Base-by-base conservation (phyloP, 2,113 vertebrate species). In the Polyodon spathula region DNA sequence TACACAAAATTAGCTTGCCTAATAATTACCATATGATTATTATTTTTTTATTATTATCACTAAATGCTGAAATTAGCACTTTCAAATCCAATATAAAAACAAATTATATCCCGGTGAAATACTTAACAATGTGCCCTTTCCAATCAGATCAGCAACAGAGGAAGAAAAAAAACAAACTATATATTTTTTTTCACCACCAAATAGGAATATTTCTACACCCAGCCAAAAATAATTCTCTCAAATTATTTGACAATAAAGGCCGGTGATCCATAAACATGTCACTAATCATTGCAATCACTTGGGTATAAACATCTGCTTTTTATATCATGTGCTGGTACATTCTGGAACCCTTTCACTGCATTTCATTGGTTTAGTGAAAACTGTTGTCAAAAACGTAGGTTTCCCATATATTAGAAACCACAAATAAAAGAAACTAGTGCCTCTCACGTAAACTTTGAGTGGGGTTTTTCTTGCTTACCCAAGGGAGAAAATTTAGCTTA, bases 301-400 rank as follows among this genome's bases (percentile, higher is more conserved):
- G 40, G 63, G 68, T 70, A 67, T 16, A 40, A 74, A 84, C 83
- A 83, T 84, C 81, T 85, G 83, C 79, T 86, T 86, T 68, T 78
- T 75, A 85, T 86, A 78, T 83, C 62, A 78, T 79, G 80, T 86
- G 78, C 80, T 63, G 60, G 81, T 83, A 76, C 72, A 75, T 72
- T 81, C 73, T 77, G 74, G 79, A 70, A 72, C 66, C 66, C 74
- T 58, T 63, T 39, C 50, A 42, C 61, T 43, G 40, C 68, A 63
- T 67, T 73, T 73, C 63, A 71, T 64, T 63, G 59, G 57, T 59
- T 46, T 14, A 42, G 59, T 51, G 42, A 40, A 63, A 44, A 56
- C 39, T 56, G 40, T 38, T 56, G 27, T 55, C n/a, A 60, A 39
- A 44, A 9, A 42, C 27, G 41, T n/a, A 17, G 9, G 40, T 42